These are phyloP conservation scores for Melieria picta DNA, from an alignment of 2,888 invertebrate species.

Conservation along the genomic window DNA sequence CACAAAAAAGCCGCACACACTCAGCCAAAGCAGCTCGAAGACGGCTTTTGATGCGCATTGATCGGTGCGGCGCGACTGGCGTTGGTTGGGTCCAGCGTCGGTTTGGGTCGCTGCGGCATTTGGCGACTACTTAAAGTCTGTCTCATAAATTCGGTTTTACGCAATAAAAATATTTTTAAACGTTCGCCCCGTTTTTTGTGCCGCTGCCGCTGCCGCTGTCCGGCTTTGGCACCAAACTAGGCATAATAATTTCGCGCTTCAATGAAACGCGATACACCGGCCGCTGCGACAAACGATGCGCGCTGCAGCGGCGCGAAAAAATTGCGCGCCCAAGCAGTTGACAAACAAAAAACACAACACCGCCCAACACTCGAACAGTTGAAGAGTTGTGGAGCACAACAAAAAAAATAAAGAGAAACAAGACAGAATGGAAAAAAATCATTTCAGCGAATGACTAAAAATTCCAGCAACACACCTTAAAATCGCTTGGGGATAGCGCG, in stretches of 20 bases:
- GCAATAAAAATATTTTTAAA: constrained; percentile 46
- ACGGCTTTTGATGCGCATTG: too few species aligned
- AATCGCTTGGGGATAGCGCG: constrained; percentile 47
- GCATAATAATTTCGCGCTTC: constrained; percentile 51
- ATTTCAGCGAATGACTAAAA: constrained; percentile 38
- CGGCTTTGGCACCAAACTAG: neutral
- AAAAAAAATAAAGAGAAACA: constrained; percentile 9
- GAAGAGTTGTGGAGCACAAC: neutral
- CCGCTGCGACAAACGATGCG: constrained; percentile 6
- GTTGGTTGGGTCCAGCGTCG: too few species aligned
- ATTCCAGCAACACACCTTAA: constrained; percentile 50
- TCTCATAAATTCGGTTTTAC: constrained; percentile 48
- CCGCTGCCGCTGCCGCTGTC: neutral
- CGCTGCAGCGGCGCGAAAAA: neutral
- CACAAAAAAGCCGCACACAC: too few species aligned
- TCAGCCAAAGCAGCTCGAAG: too few species aligned
- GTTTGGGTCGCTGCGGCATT: too few species aligned
- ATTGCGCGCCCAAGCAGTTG: neutral
- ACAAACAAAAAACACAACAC: too few species aligned
- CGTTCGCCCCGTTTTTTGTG: constrained; percentile 12
- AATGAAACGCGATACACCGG: constrained; percentile 49
- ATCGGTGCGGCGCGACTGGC: too few species aligned
- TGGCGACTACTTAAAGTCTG: constrained; percentile 35
- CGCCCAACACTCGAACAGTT: neutral
- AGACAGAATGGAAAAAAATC: neutral